phyloP scores from a whole-genome alignment of 1,140 invertebrate genomes.

The Dufourea novaeangliae region DNA sequence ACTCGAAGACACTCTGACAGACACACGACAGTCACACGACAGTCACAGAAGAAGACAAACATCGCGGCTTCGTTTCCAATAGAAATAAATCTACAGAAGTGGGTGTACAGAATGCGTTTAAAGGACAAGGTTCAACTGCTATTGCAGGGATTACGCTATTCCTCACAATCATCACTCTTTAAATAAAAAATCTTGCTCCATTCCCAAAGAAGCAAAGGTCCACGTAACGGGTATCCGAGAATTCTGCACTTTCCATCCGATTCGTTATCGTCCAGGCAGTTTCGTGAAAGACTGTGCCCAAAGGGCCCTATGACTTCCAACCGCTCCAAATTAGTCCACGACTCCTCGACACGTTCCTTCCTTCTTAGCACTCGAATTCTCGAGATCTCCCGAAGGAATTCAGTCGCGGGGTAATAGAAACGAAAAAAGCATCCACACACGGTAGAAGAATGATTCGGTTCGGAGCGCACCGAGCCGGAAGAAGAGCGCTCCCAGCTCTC shows the following conservation, averaged over 20 bases:
- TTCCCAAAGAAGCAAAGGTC: neutral
- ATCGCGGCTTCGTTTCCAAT: too few relatives aligned
- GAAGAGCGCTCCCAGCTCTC: conserved; percentile 62
- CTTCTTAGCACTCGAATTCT: conserved; percentile 15
- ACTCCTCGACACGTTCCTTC: conserved; percentile 22
- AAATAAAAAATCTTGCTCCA: too few relatives aligned
- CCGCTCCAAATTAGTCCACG: conserved; percentile 54
- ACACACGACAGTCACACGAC: too few relatives aligned
- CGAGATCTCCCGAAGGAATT: conserved; percentile 10
- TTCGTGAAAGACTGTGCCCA: conserved; percentile 45
- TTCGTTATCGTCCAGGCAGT: neutral
- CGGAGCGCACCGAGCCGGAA: conserved; percentile 66
- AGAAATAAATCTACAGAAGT: too few relatives aligned
- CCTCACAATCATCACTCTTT: too few relatives aligned
- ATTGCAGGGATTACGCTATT: too few relatives aligned
- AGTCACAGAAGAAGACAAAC: too few relatives aligned
- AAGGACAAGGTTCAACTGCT: too few relatives aligned
- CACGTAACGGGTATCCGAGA: neutral
- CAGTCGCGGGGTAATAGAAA: conserved; percentile 7
- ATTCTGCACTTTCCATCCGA: conserved; percentile 1
- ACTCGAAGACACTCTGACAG: too few relatives aligned
- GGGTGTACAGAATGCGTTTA: too few relatives aligned
- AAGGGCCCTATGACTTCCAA: conserved; percentile 23
- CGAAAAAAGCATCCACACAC: neutral
- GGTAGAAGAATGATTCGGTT: neutral